phyloP scores from a whole-genome alignment of 2,113 vertebrate genomes.

The Misgurnus anguillicaudatus region DNA sequence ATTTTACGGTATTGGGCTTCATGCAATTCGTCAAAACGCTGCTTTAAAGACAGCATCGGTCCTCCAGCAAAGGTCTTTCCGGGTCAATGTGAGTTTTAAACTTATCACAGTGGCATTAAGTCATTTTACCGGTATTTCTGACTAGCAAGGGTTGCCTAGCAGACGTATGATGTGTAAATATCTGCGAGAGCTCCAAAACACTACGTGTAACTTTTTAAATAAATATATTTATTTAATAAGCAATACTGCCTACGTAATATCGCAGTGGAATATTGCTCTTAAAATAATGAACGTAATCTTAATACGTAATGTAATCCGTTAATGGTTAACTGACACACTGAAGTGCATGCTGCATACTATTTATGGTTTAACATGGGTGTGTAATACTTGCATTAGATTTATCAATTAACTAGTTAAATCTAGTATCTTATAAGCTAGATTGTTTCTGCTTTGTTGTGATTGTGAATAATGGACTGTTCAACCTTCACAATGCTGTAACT shows the following conservation, averaged over 20 bases:
- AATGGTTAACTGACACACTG: no score
- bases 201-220: neutral
- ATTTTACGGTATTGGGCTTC: conserved; percentile 63
- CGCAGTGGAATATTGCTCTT: no score
- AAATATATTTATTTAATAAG: neutral
- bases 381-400: neutral
- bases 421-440: neutral
- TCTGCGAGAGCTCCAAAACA: neutral
- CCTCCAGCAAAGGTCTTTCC: conserved; percentile 66
- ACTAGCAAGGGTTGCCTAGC: neutral
- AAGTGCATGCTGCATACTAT: neutral
- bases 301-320: neutral
- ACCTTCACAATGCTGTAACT: neutral
- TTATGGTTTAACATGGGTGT: neutral
- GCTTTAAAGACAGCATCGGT: conserved; percentile 55
- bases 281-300: neutral
- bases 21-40: conserved; percentile 55
- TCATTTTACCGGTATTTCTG: neutral
- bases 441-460: neutral
- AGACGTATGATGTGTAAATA: neutral
- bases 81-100: conserved; percentile 63
- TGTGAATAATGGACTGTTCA: neutral
- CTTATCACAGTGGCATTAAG: no score
- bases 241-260: neutral
- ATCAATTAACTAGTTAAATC: neutral